These are phyloP conservation scores for Poecile atricapillus DNA, from an alignment of 2,113 vertebrate genomes.

Conservation along the genomic window DNA sequence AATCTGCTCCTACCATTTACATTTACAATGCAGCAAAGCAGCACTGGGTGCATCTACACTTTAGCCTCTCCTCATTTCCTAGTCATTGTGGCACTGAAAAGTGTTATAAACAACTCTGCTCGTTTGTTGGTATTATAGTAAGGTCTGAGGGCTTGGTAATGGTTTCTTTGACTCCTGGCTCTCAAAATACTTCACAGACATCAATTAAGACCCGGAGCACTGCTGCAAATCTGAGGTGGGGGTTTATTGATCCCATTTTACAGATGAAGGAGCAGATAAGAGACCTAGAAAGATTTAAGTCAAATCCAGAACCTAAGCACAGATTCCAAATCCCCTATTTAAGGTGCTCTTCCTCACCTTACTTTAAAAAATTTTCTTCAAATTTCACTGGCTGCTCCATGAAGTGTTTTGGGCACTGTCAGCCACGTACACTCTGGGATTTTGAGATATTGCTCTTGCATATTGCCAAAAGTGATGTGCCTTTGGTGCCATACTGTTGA, in stretches of 20 bases:
- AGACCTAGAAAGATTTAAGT: neutral
- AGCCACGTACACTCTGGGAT: rapidly evolving
- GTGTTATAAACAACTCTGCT: neutral
- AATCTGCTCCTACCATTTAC: neutral
- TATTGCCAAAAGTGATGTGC: neutral
- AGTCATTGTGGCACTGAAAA: neutral
- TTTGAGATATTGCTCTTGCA: neutral
- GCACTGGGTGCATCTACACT: neutral
- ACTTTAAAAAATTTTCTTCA: neutral
- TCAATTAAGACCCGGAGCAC: neutral
- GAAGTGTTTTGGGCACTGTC: neutral
- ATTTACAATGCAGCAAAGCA: neutral
- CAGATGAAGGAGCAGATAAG: neutral
- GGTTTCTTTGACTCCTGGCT: neutral
- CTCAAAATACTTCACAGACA: neutral
- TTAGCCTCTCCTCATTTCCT: neutral
- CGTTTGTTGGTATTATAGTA: neutral
- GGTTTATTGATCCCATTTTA: slow-evolving; percentile 6
- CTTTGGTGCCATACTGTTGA: neutral
- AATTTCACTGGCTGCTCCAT: neutral
- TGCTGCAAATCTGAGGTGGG: neutral
- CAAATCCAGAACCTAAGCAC: neutral
- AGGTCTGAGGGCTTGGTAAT: neutral
- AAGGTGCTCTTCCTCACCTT: neutral
- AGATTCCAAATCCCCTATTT: neutral